phyloP scores from a whole-genome alignment of 1,140 invertebrate species.

The Drosophila malerkotliana region DNA sequence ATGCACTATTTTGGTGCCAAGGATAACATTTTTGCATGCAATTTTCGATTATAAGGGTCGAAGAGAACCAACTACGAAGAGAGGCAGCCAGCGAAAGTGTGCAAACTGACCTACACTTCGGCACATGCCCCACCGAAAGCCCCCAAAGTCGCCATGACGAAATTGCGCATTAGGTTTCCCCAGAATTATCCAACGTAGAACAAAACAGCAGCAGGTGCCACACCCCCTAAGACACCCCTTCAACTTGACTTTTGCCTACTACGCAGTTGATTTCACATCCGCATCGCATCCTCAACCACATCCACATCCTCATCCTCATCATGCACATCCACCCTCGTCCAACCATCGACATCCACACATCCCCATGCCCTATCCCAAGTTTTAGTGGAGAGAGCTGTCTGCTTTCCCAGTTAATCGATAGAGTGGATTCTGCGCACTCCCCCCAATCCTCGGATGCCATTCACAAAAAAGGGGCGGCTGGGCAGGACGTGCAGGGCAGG shows the following conservation, averaged over 20 bases:
- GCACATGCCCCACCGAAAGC: conserved; percentile 16
- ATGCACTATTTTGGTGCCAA: conserved; percentile 77
- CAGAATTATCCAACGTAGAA: conserved; percentile 26
- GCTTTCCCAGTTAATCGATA: conserved; percentile 52
- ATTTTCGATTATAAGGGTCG: conserved; percentile 57
- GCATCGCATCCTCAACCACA: conserved; percentile 19
- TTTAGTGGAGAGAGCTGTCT: conserved; percentile 45
- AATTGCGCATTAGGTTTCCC: conserved; percentile 68
- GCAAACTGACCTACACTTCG: conserved; percentile 73
- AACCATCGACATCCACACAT: conserved; percentile 5
- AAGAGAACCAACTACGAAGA: background rate
- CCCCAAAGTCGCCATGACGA: conserved; percentile 9
- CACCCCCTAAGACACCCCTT: conserved; percentile 19
- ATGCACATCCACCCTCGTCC: background rate
- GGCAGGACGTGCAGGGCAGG: conserved; percentile 7
- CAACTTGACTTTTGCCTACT: conserved; percentile 73
- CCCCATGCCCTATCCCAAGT: conserved; percentile 75
- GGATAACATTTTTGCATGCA: conserved; percentile 68
- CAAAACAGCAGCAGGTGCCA: conserved; percentile 48
- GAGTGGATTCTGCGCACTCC: conserved; percentile 54
- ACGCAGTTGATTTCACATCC: conserved; percentile 79
- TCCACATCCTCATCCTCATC: background rate
- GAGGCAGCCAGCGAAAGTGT: conserved; percentile 60
- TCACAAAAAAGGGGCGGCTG: conserved; percentile 58
- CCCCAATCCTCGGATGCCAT: conserved; percentile 53